These are phyloP conservation scores for Mallotus villosus DNA, from an alignment of 2,797 vertebrate genomes.

Conservation along the genomic window DNA sequence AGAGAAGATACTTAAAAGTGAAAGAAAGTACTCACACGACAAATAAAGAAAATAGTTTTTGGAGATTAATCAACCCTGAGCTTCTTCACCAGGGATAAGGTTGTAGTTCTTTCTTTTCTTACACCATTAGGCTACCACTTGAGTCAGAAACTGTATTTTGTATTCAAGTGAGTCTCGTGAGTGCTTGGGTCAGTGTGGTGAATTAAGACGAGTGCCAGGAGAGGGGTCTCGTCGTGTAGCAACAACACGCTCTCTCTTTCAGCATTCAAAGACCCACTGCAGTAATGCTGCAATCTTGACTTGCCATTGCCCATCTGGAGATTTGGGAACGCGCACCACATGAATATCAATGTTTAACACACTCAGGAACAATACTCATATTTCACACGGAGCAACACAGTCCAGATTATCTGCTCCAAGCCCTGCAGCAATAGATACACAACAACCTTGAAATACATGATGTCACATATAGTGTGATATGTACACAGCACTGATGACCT, in stretches of 20 bases:
- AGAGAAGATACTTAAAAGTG: not conserved
- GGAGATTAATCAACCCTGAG: not conserved
- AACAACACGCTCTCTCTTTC: not conserved
- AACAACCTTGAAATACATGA: slow-evolving; percentile 1
- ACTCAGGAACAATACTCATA: not conserved
- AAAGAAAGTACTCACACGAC: not conserved
- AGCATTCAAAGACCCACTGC: slow-evolving; percentile 18
- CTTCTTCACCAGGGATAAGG: not conserved
- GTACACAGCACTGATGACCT: not conserved
- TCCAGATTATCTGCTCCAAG: not conserved
- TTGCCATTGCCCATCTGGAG: slow-evolving; percentile 14
- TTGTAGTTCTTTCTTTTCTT: not conserved
- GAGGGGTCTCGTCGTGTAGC: not conserved
- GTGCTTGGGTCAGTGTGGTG: slow-evolving; percentile 7
- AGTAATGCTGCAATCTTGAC: not conserved
- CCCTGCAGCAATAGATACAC: not conserved
- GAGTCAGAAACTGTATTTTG: not conserved
- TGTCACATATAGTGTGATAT: not conserved
- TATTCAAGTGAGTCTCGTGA: slow-evolving; percentile 1
- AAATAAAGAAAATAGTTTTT: not conserved
- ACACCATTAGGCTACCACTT: not conserved
- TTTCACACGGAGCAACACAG: not conserved
- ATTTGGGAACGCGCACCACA: slow-evolving; percentile 22
- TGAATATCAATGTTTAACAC: slow-evolving; percentile 20
- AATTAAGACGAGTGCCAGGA: not conserved